Conservation (phyloP, 2,888 invertebrate species). For the Sphinx pinastri region DNA sequence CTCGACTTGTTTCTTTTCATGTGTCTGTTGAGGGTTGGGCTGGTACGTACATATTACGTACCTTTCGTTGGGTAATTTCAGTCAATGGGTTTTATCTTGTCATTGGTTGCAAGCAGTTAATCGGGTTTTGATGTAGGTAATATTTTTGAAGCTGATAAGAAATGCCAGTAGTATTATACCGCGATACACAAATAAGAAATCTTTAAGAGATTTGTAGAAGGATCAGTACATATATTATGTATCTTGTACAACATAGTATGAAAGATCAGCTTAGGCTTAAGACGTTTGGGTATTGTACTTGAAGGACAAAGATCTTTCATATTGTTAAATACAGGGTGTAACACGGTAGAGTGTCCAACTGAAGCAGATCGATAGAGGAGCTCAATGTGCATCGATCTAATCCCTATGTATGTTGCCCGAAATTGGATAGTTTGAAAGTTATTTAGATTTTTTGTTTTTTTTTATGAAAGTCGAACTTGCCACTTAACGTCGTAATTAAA, state of each 20-base stretch:
- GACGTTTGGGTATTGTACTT: not conserved
- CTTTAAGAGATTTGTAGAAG: not conserved
- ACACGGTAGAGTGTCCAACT: too few relatives aligned
- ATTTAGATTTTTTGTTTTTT: too few relatives aligned
- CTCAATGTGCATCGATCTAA: too few relatives aligned
- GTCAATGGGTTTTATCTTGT: not conserved
- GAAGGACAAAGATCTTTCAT: not conserved
- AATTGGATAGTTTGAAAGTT: too few relatives aligned
- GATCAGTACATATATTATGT: not conserved
- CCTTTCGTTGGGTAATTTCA: not conserved
- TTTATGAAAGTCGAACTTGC: too few relatives aligned
- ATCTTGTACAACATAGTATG: not conserved
- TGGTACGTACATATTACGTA: too few relatives aligned
- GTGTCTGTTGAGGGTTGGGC: not conserved
- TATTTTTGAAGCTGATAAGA: too few relatives aligned
- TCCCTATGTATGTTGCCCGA: too few relatives aligned
- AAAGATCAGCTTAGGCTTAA: not conserved
- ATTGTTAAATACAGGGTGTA: not conserved
- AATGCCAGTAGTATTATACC: too few relatives aligned
- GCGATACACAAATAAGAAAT: not conserved
- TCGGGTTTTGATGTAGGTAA: too few relatives aligned
- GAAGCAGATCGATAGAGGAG: too few relatives aligned
- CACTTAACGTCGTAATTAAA: not conserved
- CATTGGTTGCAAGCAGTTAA: not conserved
- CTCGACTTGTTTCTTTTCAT: not conserved